Evolutionary conservation across 92 coral and sea anemone species (phyloP), one percentile per base, ranked within the genome.

Genomic region (Virgularia gustaviana): DNA sequence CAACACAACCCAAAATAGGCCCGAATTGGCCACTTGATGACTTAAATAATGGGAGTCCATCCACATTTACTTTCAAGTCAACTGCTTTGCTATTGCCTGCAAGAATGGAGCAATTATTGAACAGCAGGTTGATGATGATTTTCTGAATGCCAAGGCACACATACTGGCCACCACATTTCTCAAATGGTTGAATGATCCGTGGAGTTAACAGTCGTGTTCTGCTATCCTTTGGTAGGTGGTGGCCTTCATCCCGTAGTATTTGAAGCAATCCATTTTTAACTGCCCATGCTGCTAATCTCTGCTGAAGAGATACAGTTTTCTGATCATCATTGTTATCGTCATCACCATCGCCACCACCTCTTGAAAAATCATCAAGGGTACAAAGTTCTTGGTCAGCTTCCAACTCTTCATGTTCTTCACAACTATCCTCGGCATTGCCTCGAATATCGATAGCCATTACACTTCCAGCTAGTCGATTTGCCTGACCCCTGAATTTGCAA

Each of bases 111-210:
- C 29, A 49, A 62, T 62, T 15, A 28, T 36, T 36, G 2, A 32
- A 36, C 23, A 62, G 49, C 8, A 62, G 13, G 36, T 62, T 15
- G 38, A 25, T 27, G 4, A 62, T 39, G 38, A 45, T 49, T n/a
- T 13, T 13, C 23, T 62, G 29, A n/a, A 62, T 62, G 6, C 70
- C 70, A 13, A 62, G 49, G 30, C 38, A 62, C 20, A 62, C 15
- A 36, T 62, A 62, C 70, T 62, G 70, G 11, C 70, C 70, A 62
- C 70, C 49, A 36, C 70, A 62, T 33, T 62, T 62, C n/a, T n/a
- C n/a, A n/a, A n/a, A n/a, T 12, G 49, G 36, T 34, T 27, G 15
- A 12, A 62, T 36, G 36, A 36, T 20, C 4, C 49, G 49, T 12
- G 70, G 70, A 13, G 49, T 62, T 10, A 25, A 25, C 16, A 66